Conservation (phyloP, 2,113 vertebrate species). For the Theristicus caerulescens region DNA sequence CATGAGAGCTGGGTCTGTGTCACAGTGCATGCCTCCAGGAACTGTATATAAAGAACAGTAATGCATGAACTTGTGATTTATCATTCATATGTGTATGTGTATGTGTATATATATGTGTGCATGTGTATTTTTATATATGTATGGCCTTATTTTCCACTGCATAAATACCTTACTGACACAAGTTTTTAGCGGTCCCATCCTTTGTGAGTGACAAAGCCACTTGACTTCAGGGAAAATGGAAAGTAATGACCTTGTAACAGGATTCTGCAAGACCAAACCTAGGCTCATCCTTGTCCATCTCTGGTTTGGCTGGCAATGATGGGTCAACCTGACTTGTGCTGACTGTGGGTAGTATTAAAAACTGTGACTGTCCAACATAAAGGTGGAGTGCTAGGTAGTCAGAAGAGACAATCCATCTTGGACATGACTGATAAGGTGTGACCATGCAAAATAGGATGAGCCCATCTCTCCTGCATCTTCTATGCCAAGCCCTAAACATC, state of each 20-base stretch:
- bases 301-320: not conserved
- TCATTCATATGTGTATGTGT: not conserved
- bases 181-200: not conserved
- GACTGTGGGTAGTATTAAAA: not conserved
- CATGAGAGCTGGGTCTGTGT: not conserved
- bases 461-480: not conserved
- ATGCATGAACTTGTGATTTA: not conserved
- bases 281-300: not conserved
- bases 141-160: not conserved
- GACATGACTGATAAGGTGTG: not conserved
- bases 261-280: not conserved
- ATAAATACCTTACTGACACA: not conserved
- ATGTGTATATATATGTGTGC: not conserved
- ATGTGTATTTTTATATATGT: rapidly evolving
- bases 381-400: not conserved
- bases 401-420: not conserved
- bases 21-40: not conserved
- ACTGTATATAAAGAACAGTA: not conserved
- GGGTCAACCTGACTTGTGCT: not conserved
- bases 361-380: not conserved
- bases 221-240: not conserved
- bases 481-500: not conserved
- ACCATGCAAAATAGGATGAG: not conserved
- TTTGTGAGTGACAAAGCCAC: not conserved
- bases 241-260: not conserved